A percentile compares a stretch with the other conserved stretches of the same genome.
phyloP scores from a whole-genome alignment of 1,140 invertebrate genomes.

The Drosophila ironensis region DNA sequence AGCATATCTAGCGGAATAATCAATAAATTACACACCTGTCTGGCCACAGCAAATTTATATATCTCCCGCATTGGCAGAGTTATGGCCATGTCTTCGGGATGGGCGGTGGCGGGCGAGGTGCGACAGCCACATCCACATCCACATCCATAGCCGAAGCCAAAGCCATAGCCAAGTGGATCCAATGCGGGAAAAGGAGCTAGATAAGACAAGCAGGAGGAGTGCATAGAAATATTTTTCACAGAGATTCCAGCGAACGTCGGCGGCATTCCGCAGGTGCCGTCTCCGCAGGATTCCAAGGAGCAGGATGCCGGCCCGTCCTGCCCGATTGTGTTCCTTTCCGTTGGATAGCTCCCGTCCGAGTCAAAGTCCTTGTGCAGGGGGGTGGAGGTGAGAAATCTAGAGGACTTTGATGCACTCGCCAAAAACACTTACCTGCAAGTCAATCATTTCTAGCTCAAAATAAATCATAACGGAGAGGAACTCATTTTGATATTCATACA shows the following conservation, averaged over 20 bases:
- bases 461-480: too few species aligned
- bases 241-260: slow-evolving; percentile 62
- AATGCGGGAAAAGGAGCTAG: slow-evolving; percentile 7
- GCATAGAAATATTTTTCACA: slow-evolving; percentile 73
- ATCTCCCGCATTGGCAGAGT: slow-evolving; percentile 43
- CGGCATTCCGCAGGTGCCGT: slow-evolving; percentile 75
- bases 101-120: background rate
- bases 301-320: background rate
- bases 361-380: slow-evolving; percentile 20
- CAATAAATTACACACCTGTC: slow-evolving; percentile 81
- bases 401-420: background rate
- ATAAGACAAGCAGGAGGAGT: slow-evolving; percentile 28
- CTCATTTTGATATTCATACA: background rate
- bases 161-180: too few species aligned
- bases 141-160: too few species aligned
- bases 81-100: slow-evolving; percentile 54
- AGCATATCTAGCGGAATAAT: slow-evolving; percentile 77
- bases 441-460: too few species aligned
- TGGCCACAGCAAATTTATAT: slow-evolving; percentile 66
- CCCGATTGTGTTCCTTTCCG: slow-evolving; percentile 5
- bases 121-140: too few species aligned
- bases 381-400: background rate
- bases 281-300: slow-evolving; percentile 32
- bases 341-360: slow-evolving; percentile 12
- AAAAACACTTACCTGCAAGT: too few species aligned